A percentile compares a stretch with the other conserved stretches of the same genome.
Evolutionary conservation across 2,797 vertebrate species (phyloP).

Genomic region (Enteromius paludinosus): DNA sequence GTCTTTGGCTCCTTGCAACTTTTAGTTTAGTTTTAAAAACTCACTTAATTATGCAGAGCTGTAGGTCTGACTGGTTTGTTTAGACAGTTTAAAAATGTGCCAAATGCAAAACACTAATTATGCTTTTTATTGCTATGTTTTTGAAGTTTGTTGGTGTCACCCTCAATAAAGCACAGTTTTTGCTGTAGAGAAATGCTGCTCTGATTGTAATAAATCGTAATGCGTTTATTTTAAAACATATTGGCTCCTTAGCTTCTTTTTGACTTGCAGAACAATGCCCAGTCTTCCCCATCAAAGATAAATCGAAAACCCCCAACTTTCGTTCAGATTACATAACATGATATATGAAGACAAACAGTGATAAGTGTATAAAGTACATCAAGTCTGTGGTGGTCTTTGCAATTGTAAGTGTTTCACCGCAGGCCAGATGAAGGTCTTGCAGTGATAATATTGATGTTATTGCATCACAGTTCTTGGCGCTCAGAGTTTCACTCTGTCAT

Average conservation of each 20-base stretch:
- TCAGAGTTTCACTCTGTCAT: neutral
- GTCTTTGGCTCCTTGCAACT: neutral
- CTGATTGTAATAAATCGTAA: neutral
- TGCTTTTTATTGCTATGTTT: too few species aligned
- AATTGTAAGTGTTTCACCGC: neutral
- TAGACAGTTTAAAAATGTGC: too few species aligned
- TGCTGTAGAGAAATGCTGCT: neutral
- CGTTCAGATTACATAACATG: neutral
- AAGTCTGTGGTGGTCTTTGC: neutral
- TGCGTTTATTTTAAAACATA: neutral
- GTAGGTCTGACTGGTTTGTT: too few species aligned
- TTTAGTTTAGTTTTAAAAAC: neutral
- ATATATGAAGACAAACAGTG: neutral
- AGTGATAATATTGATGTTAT: constrained; percentile 53
- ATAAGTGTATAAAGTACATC: constrained; percentile 1
- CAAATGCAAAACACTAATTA: too few species aligned
- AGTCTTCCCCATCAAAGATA: neutral
- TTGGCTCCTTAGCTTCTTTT: neutral
- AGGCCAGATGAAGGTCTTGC: constrained; percentile 27
- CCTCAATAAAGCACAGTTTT: too few species aligned
- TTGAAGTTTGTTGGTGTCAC: too few species aligned
- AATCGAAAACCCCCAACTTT: neutral
- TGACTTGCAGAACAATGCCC: neutral
- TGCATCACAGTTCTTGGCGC: constrained; percentile 21
- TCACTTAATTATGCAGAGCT: neutral